phyloP scores from a whole-genome alignment of 2,797 vertebrate species.

The Sebastes steindachneri region DNA sequence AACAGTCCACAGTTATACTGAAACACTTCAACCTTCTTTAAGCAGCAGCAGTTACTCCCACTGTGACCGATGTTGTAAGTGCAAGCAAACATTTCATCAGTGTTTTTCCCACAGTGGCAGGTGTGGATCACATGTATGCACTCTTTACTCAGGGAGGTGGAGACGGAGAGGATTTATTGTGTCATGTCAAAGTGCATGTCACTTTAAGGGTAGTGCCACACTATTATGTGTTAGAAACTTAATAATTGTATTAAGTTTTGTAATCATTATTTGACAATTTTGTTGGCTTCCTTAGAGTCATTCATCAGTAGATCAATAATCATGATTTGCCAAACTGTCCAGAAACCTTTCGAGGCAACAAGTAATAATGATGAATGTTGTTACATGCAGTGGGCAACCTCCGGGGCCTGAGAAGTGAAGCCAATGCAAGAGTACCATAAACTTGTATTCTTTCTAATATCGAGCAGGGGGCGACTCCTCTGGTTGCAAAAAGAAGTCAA shows the following conservation, averaged over 20 bases:
- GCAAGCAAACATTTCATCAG: neutral
- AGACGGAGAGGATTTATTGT: neutral
- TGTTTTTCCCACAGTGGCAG: neutral
- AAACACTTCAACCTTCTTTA: neutral
- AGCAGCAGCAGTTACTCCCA: neutral
- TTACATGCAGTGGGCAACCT: no score
- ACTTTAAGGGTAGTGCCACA: neutral
- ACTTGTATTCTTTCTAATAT: no score
- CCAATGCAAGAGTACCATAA: no score
- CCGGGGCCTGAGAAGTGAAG: no score
- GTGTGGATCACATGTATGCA: neutral
- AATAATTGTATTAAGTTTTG: neutral
- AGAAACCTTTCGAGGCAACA: no score
- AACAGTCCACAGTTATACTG: neutral
- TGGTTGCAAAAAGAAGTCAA: no score
- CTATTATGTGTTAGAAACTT: neutral
- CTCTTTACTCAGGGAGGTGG: neutral
- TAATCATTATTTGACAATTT: neutral
- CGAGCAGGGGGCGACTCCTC: no score
- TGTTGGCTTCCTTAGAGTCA: neutral
- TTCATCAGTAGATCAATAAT: no score
- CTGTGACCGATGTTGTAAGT: neutral
- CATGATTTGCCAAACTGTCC: no score
- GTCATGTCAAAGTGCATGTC: slow-evolving; percentile 3
- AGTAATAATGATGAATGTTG: no score